phyloP scores from a whole-genome alignment of 2,888 invertebrate species.

The Myopa tessellatipennis region DNA sequence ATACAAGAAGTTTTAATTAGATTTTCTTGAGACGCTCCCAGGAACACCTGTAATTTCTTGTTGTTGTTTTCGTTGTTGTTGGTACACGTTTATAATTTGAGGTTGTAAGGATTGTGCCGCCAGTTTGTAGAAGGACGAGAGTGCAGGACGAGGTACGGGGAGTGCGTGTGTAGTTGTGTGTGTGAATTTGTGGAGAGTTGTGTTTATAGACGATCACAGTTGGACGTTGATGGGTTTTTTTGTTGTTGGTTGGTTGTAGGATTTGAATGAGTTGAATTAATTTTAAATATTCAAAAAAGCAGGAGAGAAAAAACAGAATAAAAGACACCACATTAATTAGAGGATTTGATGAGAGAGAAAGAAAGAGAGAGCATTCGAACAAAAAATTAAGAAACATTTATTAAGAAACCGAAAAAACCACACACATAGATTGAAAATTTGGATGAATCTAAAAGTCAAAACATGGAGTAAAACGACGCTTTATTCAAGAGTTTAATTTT shows the following conservation, averaged over 20 bases:
- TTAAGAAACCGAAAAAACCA: constrained; percentile 1
- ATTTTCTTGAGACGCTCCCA: constrained; percentile 68
- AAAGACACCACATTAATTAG: constrained; percentile 45
- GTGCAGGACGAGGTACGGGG: constrained; percentile 10
- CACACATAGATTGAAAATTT: constrained; percentile 14
- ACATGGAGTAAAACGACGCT: background rate
- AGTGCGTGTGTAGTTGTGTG: constrained; percentile 30
- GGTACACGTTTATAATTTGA: background rate
- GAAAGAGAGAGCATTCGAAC: background rate
- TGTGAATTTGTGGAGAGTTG: background rate
- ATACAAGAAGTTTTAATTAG: constrained; percentile 63
- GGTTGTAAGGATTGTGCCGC: background rate
- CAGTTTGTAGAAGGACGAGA: background rate
- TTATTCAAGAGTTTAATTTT: background rate
- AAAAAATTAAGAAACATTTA: background rate
- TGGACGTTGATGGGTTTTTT: constrained; percentile 27
- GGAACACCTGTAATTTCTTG: constrained; percentile 61
- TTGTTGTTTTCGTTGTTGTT: constrained; percentile 39
- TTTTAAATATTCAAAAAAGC: constrained; percentile 30
- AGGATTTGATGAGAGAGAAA: constrained; percentile 15
- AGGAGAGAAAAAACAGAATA: constrained; percentile 40
- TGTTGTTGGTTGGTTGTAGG: constrained; percentile 25
- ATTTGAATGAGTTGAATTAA: constrained; percentile 30
- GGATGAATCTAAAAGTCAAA: background rate
- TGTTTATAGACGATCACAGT: constrained; percentile 20